Base-by-base conservation (phyloP, 2,888 invertebrate genomes). In the Therioaphis trifolii region DNA sequence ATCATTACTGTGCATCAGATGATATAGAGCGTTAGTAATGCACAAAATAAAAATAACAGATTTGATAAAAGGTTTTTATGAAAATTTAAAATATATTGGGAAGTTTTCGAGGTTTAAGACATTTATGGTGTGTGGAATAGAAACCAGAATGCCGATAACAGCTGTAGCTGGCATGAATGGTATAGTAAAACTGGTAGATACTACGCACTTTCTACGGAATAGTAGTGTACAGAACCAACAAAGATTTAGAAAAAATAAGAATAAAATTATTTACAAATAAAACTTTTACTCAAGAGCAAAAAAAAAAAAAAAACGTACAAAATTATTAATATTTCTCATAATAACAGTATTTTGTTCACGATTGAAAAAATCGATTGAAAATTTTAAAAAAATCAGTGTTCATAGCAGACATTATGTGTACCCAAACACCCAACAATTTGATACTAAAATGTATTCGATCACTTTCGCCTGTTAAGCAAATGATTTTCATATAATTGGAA, bases 71-170 rank as follows among this genome's bases (percentile, higher is more conserved):
- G 27, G 63, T 77, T 63, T 18, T 12, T 76, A 63, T 46, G n/a
- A 18, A 63, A 49, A 63, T 76, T 61, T 76, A 27, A 46, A 46
- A 61, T 43, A 68, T 5, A 43, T 14, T 24, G 40, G 40, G 75
- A 61, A 46, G 46, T 77, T 46, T 66, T 5, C 4, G 21, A 49
- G n/a, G 21, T 66, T 29, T 5, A 35, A 66, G 35, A 12, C 14
- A 49, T 66, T 77, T 66, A 77, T 66, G 15, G 77, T 21, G 35
- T 66, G 29, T 49, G 66, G n/a, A 49, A 77, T 66, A 77, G 35
- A 77, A 79, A 79, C 68, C 69, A 79, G 69, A 79, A 79, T 79
- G 27, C 69, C 78, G 78, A 78, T 78, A 78, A 78, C 78, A 68
- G 68, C 40, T 55, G 24, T 52, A 46, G 21, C 63, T 76, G 63